phyloP scores from a whole-genome alignment of 2,888 invertebrate species.

The Neoascia interrupta region DNA sequence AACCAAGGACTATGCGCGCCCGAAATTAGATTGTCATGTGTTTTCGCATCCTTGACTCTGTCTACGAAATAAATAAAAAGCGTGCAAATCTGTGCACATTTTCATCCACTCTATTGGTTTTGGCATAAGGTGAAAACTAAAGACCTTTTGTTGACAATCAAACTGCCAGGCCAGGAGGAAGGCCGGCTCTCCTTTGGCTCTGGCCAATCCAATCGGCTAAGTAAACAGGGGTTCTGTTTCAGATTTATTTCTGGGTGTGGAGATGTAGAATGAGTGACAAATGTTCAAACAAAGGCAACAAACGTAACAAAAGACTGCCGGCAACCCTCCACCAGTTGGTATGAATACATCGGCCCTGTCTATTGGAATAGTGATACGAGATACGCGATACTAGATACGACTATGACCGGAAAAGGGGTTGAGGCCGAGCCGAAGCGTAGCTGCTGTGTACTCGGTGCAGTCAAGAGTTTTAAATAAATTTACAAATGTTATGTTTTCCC shows the following conservation, averaged over 20 bases:
- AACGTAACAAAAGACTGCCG: slow-evolving; percentile 35
- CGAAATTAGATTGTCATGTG: slow-evolving; percentile 46
- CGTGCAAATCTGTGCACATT: slow-evolving; percentile 65
- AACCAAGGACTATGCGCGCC: neutral
- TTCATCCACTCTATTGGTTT: slow-evolving; percentile 22
- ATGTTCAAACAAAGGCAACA: slow-evolving; percentile 68
- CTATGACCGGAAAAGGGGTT: slow-evolving; percentile 24
- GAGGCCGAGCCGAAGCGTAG: no score
- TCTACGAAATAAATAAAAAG: neutral
- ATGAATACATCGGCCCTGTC: slow-evolving; percentile 24
- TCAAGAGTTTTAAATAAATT: slow-evolving; percentile 69
- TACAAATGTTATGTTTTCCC: slow-evolving; percentile 67
- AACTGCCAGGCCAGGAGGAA: slow-evolving; percentile 14
- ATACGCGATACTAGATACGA: slow-evolving; percentile 1
- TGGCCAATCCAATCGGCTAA: slow-evolving; percentile 58
- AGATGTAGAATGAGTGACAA: slow-evolving; percentile 61
- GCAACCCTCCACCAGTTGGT: neutral
- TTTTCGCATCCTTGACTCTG: slow-evolving; percentile 24
- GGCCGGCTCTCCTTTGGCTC: neutral
- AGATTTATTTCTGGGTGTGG: slow-evolving; percentile 41
- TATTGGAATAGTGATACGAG: slow-evolving; percentile 27
- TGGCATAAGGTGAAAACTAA: slow-evolving; percentile 63
- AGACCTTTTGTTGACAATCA: slow-evolving; percentile 59
- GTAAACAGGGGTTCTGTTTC: slow-evolving; percentile 63
- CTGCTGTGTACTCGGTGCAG: no score